These are phyloP conservation scores for Portevinia maculata DNA, from an alignment of 2,888 invertebrate species.

Conservation along the genomic window DNA sequence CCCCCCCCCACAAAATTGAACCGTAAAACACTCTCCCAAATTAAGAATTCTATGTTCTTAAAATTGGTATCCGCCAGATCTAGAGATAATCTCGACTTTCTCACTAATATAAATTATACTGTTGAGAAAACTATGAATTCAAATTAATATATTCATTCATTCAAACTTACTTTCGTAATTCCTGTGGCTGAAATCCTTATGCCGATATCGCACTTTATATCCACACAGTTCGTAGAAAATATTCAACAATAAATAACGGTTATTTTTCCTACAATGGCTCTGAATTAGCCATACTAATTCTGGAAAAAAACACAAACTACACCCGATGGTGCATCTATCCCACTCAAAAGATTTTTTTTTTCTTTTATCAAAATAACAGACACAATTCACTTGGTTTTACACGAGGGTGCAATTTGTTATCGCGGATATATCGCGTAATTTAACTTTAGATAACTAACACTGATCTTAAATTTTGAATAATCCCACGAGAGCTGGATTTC, in stretches of 20 bases:
- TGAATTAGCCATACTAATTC: slow-evolving; percentile 9
- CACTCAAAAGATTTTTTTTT: neutral
- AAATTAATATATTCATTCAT: slow-evolving; percentile 13
- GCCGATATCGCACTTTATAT: slow-evolving; percentile 34
- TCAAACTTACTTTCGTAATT: slow-evolving; percentile 51
- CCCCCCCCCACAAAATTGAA: neutral
- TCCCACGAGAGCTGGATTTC: slow-evolving; percentile 18
- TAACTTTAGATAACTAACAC: slow-evolving; percentile 50
- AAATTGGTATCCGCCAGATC: neutral
- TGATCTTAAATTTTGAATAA: slow-evolving; percentile 20
- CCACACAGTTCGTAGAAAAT: slow-evolving; percentile 16
- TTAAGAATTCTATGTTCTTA: neutral
- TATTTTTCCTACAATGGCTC: too few species aligned
- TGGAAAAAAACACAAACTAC: neutral
- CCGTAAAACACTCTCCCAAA: slow-evolving; percentile 13
- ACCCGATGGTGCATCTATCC: neutral
- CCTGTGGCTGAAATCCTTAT: slow-evolving; percentile 15
- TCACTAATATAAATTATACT: neutral
- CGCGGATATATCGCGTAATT: slow-evolving; percentile 25
- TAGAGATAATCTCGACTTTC: neutral
- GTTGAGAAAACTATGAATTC: neutral
- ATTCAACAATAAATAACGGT: slow-evolving; percentile 45
- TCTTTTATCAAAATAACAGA: slow-evolving; percentile 1
- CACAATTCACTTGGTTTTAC: neutral
- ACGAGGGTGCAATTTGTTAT: slow-evolving; percentile 19